Evolutionary conservation across 2,797 vertebrate species (phyloP).

Genomic region (Danio tinwini): DNA sequence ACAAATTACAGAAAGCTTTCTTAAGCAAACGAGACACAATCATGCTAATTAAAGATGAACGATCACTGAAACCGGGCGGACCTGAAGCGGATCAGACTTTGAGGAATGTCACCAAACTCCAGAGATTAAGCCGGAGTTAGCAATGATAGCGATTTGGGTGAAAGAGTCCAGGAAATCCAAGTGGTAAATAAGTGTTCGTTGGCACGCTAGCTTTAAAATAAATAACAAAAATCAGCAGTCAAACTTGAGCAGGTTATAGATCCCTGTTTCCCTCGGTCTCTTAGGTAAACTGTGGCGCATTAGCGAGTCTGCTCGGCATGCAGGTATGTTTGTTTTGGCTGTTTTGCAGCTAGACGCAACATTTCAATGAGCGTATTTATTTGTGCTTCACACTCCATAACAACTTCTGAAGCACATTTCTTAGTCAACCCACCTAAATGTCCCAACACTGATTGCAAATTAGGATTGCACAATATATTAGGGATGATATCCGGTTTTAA

Average conservation of each 20-base stretch:
- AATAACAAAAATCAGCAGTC: conserved; percentile 32
- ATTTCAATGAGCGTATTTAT: conserved; percentile 35
- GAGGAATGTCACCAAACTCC: conserved; percentile 17
- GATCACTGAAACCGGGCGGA: conserved; percentile 65
- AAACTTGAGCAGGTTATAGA: conserved; percentile 5
- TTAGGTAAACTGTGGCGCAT: conserved; percentile 24
- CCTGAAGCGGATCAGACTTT: conserved; percentile 15
- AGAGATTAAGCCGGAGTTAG: conserved; percentile 10
- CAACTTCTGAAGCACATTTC: not conserved
- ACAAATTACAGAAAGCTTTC: conserved; percentile 71
- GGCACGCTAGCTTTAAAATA: not conserved
- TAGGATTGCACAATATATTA: too few species aligned
- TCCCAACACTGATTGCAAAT: not conserved
- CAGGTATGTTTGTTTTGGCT: conserved; percentile 56
- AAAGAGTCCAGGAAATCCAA: not conserved
- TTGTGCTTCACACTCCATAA: conserved; percentile 24
- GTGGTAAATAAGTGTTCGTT: not conserved
- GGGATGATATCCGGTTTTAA: too few species aligned
- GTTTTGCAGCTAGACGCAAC: conserved; percentile 52
- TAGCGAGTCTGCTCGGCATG: conserved; percentile 37
- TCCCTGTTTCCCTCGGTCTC: conserved; percentile 56
- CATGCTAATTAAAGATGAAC: conserved; percentile 79
- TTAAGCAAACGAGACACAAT: conserved; percentile 78
- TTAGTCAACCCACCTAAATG: not conserved
- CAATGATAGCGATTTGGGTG: conserved; percentile 6